Percentiles rank a stretch among this genome's conserved stretches.
These are phyloP conservation scores for Sarcophilus harrisii DNA, from an alignment of 2,797 vertebrate genomes.

Conservation along the genomic window DNA sequence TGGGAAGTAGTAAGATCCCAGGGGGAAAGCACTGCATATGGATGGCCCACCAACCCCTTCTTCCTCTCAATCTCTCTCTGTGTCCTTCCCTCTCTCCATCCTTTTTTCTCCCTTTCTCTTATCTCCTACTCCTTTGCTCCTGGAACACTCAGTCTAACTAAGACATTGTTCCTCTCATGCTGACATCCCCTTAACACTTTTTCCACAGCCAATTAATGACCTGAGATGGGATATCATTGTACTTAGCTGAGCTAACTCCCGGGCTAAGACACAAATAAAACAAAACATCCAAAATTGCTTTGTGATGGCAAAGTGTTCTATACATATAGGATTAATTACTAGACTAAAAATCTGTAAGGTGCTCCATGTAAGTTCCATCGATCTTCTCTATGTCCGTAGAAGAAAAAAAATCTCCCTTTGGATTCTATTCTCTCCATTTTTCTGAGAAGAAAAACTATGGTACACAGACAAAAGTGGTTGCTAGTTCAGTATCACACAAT, in stretches of 20 bases:
- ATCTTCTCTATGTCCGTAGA: neutral
- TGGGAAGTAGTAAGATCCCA: neutral
- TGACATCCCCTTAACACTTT: neutral
- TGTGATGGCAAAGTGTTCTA: neutral
- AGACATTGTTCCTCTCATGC: neutral
- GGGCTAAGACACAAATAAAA: neutral
- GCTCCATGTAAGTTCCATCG: neutral
- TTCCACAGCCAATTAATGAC: neutral
- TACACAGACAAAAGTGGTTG: neutral
- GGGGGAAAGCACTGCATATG: neutral
- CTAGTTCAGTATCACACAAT: neutral
- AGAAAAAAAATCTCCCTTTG: neutral
- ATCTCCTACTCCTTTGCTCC: neutral
- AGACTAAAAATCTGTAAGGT: neutral
- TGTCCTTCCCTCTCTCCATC: neutral
- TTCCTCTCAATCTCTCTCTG: neutral
- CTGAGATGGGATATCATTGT: neutral
- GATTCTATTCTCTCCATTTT: neutral
- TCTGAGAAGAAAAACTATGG: neutral
- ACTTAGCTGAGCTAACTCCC: neutral
- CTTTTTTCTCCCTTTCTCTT: neutral
- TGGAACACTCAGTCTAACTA: neutral
- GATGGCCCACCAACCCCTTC: neutral
- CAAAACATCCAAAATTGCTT: neutral
- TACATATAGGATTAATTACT: neutral